phyloP scores from a whole-genome alignment of 2,113 vertebrate genomes.

The Microcebus griseorufus region DNA sequence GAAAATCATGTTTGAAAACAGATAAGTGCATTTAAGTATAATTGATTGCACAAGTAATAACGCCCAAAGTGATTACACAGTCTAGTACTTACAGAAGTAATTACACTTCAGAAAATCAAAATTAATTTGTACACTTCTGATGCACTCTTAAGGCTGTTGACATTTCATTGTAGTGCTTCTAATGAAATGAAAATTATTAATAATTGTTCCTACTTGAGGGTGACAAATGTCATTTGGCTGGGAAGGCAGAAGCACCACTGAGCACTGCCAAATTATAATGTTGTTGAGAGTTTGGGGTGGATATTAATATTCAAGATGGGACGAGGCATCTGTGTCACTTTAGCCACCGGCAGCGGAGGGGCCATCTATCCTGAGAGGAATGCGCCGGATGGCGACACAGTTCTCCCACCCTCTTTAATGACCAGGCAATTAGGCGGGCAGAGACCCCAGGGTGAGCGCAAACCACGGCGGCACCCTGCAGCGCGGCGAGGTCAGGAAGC shows the following conservation, averaged over 20 bases:
- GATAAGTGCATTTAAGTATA: slow-evolving; percentile 82
- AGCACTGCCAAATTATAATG: slow-evolving; percentile 57
- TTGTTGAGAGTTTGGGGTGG: slow-evolving; percentile 52
- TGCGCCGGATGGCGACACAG: accelerated
- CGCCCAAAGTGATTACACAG: slow-evolving; percentile 86
- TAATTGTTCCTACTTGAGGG: slow-evolving; percentile 87
- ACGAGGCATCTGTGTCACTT: not conserved
- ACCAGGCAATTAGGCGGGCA: not conserved
- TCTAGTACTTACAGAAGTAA: slow-evolving; percentile 86
- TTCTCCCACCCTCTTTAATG: not conserved
- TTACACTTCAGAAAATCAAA: slow-evolving; percentile 90
- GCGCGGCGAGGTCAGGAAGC: accelerated
- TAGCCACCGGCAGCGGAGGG: not conserved
- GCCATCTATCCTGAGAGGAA: not conserved
- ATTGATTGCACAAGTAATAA: slow-evolving; percentile 86
- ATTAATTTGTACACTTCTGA: slow-evolving; percentile 89
- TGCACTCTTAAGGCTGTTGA: slow-evolving; percentile 88
- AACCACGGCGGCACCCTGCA: not conserved
- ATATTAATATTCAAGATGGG: slow-evolving; percentile 12
- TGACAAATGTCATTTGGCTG: slow-evolving; percentile 88
- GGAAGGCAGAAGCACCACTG: slow-evolving; percentile 74
- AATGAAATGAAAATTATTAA: slow-evolving; percentile 90
- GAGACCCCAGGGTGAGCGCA: accelerated
- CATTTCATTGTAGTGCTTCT: slow-evolving; percentile 90
- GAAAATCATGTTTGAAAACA: slow-evolving; percentile 84